These are phyloP conservation scores for Cryptophagus acutangulus DNA, from an alignment of 2,888 invertebrate genomes.

Conservation along the genomic window DNA sequence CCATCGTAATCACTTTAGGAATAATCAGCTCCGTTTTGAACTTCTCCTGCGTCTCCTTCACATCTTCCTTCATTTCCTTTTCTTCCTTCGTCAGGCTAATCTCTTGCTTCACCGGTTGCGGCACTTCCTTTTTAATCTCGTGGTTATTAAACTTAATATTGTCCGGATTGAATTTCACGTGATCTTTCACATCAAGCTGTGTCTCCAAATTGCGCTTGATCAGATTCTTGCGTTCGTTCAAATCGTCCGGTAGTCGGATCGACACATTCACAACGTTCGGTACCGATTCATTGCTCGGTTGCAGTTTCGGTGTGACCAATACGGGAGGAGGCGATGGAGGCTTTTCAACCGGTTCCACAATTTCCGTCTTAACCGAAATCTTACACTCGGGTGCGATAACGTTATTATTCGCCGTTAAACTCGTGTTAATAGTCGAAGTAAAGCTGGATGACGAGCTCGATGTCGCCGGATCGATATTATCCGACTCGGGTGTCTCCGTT, in stretches of 20 bases:
- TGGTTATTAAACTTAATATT: slow-evolving; percentile 18
- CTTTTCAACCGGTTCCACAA: slow-evolving; percentile 10
- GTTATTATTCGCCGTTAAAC: slow-evolving; percentile 16
- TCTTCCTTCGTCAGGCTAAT: slow-evolving; percentile 16
- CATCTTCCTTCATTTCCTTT: slow-evolving; percentile 28
- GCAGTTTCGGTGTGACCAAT: slow-evolving; percentile 31
- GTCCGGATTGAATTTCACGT: slow-evolving; percentile 27
- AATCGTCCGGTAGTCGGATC: slow-evolving; percentile 45
- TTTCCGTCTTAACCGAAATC: slow-evolving; percentile 5
- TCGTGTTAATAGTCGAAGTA: slow-evolving; percentile 14
- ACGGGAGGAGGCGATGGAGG: slow-evolving; percentile 11
- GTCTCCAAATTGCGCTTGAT: slow-evolving; percentile 41
- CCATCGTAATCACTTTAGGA: slow-evolving; percentile 57
- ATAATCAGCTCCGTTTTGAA: slow-evolving; percentile 61
- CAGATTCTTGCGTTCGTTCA: slow-evolving; percentile 46
- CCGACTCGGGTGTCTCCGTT: slow-evolving; percentile 39
- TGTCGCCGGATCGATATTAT: slow-evolving; percentile 43
- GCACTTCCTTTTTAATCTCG: slow-evolving; percentile 31
- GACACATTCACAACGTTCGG: slow-evolving; percentile 45
- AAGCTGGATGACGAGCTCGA: slow-evolving; percentile 11
- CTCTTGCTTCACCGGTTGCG: slow-evolving; percentile 35
- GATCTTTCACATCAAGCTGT: slow-evolving; percentile 31
- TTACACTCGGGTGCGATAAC: slow-evolving; percentile 15
- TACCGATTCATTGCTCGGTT: slow-evolving; percentile 15
- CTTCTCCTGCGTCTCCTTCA: slow-evolving; percentile 40